Percentiles rank a stretch among this genome's conserved stretches.
Conservation (phyloP, 2,113 vertebrate genomes). For the Enhydra lutris region DNA sequence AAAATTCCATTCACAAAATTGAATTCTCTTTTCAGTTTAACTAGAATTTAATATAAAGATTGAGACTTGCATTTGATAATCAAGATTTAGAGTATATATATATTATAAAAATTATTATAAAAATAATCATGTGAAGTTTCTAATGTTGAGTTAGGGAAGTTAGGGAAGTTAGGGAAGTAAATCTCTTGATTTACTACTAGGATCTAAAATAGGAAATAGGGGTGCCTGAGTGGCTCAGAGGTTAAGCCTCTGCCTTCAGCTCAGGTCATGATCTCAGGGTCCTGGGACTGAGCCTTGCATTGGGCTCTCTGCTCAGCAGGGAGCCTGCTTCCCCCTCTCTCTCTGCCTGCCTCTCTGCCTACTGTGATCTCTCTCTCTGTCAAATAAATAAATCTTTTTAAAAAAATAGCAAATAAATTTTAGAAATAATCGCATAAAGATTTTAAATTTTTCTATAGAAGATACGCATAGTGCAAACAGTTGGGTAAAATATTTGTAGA, state of each 20-base stretch:
- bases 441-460: not conserved
- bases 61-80: not conserved
- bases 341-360: too few species aligned
- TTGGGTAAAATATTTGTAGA: not conserved
- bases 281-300: too few species aligned
- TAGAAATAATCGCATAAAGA: not conserved
- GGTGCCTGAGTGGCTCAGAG: too few species aligned
- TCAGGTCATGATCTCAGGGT: too few species aligned
- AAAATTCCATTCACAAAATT: not conserved
- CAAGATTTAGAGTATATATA: not conserved
- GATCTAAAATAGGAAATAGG: not conserved
- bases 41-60: not conserved
- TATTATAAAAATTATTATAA: not conserved
- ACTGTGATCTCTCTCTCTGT: too few species aligned
- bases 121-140: not conserved
- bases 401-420: not conserved
- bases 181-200: not conserved
- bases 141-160: not conserved
- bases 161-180: too few species aligned
- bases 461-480: not conserved
- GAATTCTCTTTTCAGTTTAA: not conserved
- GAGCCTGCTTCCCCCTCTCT: too few species aligned
- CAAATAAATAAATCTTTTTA: too few species aligned
- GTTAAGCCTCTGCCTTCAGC: too few species aligned
- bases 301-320: too few species aligned